Evolutionary conservation across 2,888 invertebrate genomes (phyloP).

Genomic region (Aleiodes testaceus): DNA sequence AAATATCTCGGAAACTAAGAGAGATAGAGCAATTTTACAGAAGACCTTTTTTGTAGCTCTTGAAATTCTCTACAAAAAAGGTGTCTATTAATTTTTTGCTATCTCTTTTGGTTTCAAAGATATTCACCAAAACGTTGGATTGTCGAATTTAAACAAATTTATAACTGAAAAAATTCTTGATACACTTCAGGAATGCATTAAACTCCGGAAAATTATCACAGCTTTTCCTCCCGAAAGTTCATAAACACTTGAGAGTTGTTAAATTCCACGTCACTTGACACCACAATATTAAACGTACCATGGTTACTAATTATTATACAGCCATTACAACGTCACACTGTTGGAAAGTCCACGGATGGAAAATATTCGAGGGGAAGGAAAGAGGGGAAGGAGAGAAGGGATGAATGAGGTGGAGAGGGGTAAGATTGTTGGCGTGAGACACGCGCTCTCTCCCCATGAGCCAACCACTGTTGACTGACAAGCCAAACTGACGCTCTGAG

Average conservation of each 20-base stretch:
- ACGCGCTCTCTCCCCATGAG: constrained; percentile 53
- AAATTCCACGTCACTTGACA: constrained; percentile 55
- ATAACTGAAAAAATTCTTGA: too few relatives aligned
- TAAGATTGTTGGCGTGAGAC: constrained; percentile 58
- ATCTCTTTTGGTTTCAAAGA: too few relatives aligned
- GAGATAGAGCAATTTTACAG: too few relatives aligned
- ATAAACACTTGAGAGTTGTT: constrained; percentile 5
- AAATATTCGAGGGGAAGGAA: background rate
- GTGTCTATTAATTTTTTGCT: too few relatives aligned
- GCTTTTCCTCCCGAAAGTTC: constrained; percentile 7
- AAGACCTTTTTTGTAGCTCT: too few relatives aligned
- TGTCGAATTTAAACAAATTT: too few relatives aligned
- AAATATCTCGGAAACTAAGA: too few relatives aligned
- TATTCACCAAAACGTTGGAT: too few relatives aligned
- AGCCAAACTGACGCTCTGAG: constrained; percentile 57
- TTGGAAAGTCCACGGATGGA: constrained; percentile 48
- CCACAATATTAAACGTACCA: constrained; percentile 56
- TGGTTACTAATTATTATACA: constrained; percentile 58
- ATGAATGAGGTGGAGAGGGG: constrained; percentile 22
- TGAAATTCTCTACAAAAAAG: too few relatives aligned
- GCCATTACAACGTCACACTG: constrained; percentile 60
- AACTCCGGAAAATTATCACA: background rate
- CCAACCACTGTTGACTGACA: constrained; percentile 58
- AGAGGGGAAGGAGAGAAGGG: background rate
- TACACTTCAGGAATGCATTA: background rate